Conservation (phyloP, 2,113 vertebrate species). For the Trogon surrucura region DNA sequence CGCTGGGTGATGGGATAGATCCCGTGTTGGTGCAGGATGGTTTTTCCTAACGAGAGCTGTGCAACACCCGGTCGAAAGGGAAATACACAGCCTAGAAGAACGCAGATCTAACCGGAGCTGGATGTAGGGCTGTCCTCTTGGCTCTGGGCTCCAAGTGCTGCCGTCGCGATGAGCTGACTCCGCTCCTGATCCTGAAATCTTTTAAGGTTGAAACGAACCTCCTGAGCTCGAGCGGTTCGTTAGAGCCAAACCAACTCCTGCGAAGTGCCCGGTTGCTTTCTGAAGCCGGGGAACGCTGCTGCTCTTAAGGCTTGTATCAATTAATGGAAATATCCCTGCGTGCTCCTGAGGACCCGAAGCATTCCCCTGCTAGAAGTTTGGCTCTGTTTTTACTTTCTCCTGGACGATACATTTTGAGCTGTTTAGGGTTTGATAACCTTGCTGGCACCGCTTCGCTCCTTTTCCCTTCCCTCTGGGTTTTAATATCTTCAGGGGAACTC, state of each 20-base stretch:
- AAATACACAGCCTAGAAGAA: neutral
- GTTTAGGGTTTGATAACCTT: neutral
- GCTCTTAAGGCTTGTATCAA: neutral
- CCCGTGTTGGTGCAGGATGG: neutral
- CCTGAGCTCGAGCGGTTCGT: neutral
- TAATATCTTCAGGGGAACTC: neutral
- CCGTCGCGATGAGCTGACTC: neutral
- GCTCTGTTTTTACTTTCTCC: neutral
- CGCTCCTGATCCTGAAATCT: neutral
- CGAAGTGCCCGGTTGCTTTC: neutral
- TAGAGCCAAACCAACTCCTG: neutral
- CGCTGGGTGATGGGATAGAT: rapidly evolving
- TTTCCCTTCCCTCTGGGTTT: neutral
- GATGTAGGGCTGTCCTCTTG: neutral
- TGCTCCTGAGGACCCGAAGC: neutral
- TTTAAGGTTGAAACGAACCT: neutral
- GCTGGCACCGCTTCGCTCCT: neutral
- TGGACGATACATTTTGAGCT: neutral
- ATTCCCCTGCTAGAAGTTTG: neutral
- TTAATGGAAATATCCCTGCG: neutral
- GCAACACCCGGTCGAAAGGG: neutral
- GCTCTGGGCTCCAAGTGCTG: neutral
- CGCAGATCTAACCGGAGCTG: rapidly evolving
- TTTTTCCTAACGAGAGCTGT: neutral
- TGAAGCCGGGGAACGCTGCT: neutral